Evolutionary conservation across 2,888 invertebrate genomes (phyloP).

Genomic region (Epinotia brunnichana): DNA sequence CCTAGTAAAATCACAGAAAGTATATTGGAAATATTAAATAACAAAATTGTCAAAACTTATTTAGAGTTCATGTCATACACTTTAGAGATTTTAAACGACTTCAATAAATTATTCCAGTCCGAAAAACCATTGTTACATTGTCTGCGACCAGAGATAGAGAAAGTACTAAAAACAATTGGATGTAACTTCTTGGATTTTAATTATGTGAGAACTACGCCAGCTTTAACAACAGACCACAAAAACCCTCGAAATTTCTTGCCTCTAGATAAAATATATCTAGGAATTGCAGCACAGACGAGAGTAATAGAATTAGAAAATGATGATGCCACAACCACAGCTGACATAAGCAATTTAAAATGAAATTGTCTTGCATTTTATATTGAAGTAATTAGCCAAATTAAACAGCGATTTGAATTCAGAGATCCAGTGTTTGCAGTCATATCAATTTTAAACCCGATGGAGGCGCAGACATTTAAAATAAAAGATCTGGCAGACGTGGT

Average conservation of each 20-base stretch:
- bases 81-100: too few species aligned
- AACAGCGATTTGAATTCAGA: constrained; percentile 4
- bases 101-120: too few species aligned
- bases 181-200: too few species aligned
- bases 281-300: background rate
- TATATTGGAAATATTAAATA: background rate
- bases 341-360: background rate
- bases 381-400: constrained; percentile 5
- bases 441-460: constrained; percentile 25
- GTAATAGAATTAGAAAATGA: background rate
- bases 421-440: background rate
- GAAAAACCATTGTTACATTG: too few species aligned
- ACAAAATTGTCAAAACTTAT: background rate
- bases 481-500: constrained; percentile 42
- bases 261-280: background rate
- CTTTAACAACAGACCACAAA: background rate
- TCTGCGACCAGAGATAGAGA: too few species aligned
- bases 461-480: constrained; percentile 46
- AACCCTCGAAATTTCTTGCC: constrained; percentile 6
- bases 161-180: too few species aligned
- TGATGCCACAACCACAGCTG: background rate
- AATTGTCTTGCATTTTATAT: constrained; percentile 16
- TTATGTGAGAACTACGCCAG: too few species aligned
- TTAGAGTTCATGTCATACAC: background rate
- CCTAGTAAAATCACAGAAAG: background rate